Evolutionary conservation across 2,888 invertebrate species (phyloP).

Genomic region (Fragum sueziense): DNA sequence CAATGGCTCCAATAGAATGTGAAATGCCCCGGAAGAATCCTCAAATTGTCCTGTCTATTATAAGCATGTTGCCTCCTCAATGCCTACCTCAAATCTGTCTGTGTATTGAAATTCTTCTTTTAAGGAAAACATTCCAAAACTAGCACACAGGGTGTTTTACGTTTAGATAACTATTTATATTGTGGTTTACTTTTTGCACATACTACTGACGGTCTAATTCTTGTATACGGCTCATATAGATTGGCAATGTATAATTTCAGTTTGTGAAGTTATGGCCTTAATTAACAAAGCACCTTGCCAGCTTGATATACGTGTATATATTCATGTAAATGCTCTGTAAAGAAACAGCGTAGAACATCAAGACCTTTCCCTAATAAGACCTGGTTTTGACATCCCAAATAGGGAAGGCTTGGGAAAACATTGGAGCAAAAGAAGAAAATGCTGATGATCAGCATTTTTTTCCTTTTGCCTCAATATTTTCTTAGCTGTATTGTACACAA

Average conservation of each 20-base stretch:
- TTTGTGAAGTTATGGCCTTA: slow-evolving; percentile 19
- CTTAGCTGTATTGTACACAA: too few species aligned
- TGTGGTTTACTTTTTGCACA: slow-evolving; percentile 3
- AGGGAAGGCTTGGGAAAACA: too few species aligned
- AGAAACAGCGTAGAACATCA: too few species aligned
- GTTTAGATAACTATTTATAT: slow-evolving; percentile 3
- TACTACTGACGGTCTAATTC: slow-evolving; percentile 2
- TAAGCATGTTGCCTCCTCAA: background rate
- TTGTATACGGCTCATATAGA: slow-evolving; percentile 9
- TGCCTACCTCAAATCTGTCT: background rate
- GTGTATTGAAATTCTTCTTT: too few species aligned
- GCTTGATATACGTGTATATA: background rate
- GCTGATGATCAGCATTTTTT: too few species aligned
- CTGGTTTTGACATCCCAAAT: too few species aligned
- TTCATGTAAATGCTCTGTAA: background rate
- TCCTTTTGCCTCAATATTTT: too few species aligned
- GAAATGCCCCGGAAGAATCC: too few species aligned
- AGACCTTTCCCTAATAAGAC: too few species aligned
- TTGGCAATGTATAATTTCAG: slow-evolving; percentile 11
- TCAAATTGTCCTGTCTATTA: background rate
- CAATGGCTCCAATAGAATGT: too few species aligned
- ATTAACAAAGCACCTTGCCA: slow-evolving; percentile 19
- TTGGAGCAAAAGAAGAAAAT: too few species aligned
- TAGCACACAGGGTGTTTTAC: slow-evolving; percentile 15
- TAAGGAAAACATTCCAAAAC: slow-evolving; percentile 11